Evolutionary conservation across 2,113 vertebrate species (phyloP).

Genomic region (Saguinus midas): DNA sequence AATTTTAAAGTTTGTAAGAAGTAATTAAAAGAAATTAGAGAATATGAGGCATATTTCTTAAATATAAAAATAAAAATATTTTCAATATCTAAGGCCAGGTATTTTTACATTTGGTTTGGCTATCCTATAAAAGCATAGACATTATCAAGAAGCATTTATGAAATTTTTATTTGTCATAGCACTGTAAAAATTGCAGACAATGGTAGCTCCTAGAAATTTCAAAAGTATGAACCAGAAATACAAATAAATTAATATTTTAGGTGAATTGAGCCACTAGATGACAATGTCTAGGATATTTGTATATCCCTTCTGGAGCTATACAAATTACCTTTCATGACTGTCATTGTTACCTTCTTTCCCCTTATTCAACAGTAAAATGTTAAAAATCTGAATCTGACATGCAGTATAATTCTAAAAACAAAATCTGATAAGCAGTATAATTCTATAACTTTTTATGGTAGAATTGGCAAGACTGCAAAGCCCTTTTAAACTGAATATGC

Average conservation of each 20-base stretch:
- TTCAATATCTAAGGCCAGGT: background rate
- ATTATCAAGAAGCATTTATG: background rate
- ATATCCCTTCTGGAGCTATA: background rate
- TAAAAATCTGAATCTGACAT: background rate
- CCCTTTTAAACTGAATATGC: background rate
- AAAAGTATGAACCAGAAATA: background rate
- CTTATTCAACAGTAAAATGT: background rate
- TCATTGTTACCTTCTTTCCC: background rate
- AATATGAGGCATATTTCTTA: background rate
- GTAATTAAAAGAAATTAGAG: background rate
- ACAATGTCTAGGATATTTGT: background rate
- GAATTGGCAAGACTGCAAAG: background rate
- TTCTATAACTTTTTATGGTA: background rate
- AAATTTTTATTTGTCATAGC: background rate
- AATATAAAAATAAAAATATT: background rate
- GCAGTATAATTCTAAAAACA: background rate
- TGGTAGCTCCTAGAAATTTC: background rate
- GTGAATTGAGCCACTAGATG: background rate
- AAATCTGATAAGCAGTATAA: background rate
- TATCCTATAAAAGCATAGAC: background rate
- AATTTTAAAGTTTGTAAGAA: background rate
- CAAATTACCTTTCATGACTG: background rate
- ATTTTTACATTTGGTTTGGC: background rate
- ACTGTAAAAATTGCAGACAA: background rate
- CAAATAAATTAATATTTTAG: constrained; percentile 12